Base-by-base conservation (phyloP, 2,113 vertebrate genomes). In the Pseudois nayaur region DNA sequence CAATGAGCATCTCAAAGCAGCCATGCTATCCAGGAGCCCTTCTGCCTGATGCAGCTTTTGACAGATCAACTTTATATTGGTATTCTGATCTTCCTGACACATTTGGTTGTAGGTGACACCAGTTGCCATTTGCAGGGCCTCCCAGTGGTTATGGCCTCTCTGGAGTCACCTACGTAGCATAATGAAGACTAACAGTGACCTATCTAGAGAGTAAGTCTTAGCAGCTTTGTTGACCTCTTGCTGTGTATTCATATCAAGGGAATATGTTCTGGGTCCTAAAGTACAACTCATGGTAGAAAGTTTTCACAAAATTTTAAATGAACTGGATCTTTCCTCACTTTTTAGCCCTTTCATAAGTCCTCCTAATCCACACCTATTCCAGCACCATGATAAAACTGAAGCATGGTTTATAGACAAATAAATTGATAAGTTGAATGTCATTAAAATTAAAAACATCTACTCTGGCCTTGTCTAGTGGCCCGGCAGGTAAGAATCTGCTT, bases 361-460 rank as follows among this genome's bases (percentile, higher is more conserved):
- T 87, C 52, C 29, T 76, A 48, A 76, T 55, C 45, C 17, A 74
- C 14, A 55, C 7, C 25, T 40, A 25, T 76, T 21, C 17, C 45
- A n/a, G 52, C 16, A 82, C 9, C 74, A 40, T 57, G 6, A 74
- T 21, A 55, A 48, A 87, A 55, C 19, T 45, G 85, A 92, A 89
- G 3, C 45, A 85, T 40, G 7, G 10, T 64, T 57, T 33, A 12
- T 43, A 36, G 78, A 89, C 79, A 25, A 55, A 64, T 8, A 50
- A 3, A 64, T 9, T 54, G 45, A 84, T 62, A 54, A 8, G 31
- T 2, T 50, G 50, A 7, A 27, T 82, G 94, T 94, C 23, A 78
- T 48, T 88, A 89, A 74, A 95, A 82, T 89, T n/a, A 59, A 87
- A 94, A 94, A 33, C 31, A 83, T 59, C 40, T 67, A 7, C 21